These are phyloP conservation scores for Drosophila sulfurigaster DNA, from an alignment of 1,140 invertebrate species.

Conservation along the genomic window DNA sequence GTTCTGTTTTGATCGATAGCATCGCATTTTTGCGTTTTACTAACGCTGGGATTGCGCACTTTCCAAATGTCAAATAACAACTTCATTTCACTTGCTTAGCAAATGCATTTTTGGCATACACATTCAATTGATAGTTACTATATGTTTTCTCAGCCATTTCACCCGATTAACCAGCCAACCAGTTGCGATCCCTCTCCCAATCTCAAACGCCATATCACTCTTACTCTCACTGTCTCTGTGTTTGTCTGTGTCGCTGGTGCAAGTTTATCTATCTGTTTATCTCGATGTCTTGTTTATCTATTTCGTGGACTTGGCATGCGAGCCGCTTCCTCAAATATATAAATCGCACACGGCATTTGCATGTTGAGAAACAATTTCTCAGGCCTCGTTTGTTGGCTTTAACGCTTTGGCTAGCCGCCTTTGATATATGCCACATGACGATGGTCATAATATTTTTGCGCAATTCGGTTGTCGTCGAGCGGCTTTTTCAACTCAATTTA, in stretches of 20 bases:
- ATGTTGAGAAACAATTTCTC: slow-evolving; percentile 81
- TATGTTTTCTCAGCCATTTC: slow-evolving; percentile 72
- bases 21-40: background rate
- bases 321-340: slow-evolving; percentile 80
- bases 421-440: slow-evolving; percentile 76
- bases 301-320: slow-evolving; percentile 61
- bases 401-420: slow-evolving; percentile 56
- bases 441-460: slow-evolving; percentile 82
- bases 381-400: slow-evolving; percentile 62
- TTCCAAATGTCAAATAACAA: slow-evolving; percentile 69
- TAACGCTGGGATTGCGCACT: slow-evolving; percentile 53
- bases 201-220: slow-evolving; percentile 14
- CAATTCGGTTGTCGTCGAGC: slow-evolving; percentile 79
- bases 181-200: slow-evolving; percentile 30
- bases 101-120: slow-evolving; percentile 60
- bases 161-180: slow-evolving; percentile 33
- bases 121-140: slow-evolving; percentile 19
- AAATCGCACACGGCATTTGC: slow-evolving; percentile 72
- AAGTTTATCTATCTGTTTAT: slow-evolving; percentile 38
- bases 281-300: slow-evolving; percentile 55
- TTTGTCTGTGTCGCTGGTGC: slow-evolving; percentile 7
- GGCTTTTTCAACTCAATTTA: slow-evolving; percentile 62
- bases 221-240: slow-evolving; percentile 27
- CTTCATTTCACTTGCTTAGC: slow-evolving; percentile 64
- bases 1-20: slow-evolving; percentile 5